Evolutionary conservation across 2,113 vertebrate species (phyloP), one percentile per base, ranked within the genome.

Genomic region (Coptodon bakossiorum): DNA sequence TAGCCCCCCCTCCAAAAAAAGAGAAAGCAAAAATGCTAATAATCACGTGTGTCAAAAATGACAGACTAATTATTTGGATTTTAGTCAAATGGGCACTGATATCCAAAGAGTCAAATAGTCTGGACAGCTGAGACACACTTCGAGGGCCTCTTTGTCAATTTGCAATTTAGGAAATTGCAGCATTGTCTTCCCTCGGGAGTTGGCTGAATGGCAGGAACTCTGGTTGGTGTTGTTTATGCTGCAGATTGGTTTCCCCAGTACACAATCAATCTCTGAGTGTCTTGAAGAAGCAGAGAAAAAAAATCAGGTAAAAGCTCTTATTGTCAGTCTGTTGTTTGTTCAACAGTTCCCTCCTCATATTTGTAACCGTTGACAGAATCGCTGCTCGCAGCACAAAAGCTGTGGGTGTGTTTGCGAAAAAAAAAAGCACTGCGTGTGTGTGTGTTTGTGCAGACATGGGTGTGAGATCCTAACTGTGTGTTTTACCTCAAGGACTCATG

Each of bases 101-200:
- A 19, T 83, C 78, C 56, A 57, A 45, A 78, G 57, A 78, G 57
- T 94, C 90, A 71, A 56, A 90, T 83, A 71, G 50, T 82, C 48
- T 31, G 34, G 83, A 90, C 59, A 80, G 89, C 84, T 54, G 56
- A 81, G 68, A 13, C 9, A 9, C 13, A 52, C 56, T 76, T 71
- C n/a, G 16, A 76, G 27, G 34, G 80, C 36, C 81, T 68, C 88
- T 94, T 93, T 91, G 94, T 96, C 95, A 94, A 95, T 96, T 92
- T 94, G 94, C 92, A 94, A 95, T 95, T 94, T 94, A 87, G 89
- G 89, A 94, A 91, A 94, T 91, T 92, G 92, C 93, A 16, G 85
- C 92, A 94, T 93, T 93, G 92, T 94, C 88, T 90, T 92, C 92
- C 93, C 94, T 27, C 7, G 90, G 80, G 93, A 54, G 48, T 84